Conservation (phyloP, 2,888 invertebrate genomes). For the Philereme vetulata region DNA sequence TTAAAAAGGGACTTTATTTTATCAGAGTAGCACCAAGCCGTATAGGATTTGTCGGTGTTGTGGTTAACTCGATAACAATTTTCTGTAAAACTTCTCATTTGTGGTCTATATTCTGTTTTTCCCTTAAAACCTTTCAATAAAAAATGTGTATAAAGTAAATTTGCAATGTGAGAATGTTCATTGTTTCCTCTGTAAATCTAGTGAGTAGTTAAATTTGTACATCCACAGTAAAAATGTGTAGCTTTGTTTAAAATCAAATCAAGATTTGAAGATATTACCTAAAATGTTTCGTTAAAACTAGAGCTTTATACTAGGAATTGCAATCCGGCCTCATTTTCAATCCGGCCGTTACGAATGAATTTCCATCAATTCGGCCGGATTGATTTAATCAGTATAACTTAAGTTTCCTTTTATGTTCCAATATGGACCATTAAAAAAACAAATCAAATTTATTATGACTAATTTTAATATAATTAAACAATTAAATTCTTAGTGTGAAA, state of each 20-base stretch:
- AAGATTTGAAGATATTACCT: neutral
- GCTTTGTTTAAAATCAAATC: neutral
- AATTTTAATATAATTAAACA: no score
- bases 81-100: slow-evolving; percentile 40
- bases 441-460: no score
- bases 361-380: no score
- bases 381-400: no score
- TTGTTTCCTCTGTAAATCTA: slow-evolving; percentile 10
- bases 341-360: no score
- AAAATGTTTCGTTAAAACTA: no score
- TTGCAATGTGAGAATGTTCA: slow-evolving; percentile 12
- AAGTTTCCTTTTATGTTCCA: no score
- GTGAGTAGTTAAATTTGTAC: slow-evolving; percentile 8
- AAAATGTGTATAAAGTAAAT: slow-evolving; percentile 27
- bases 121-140: slow-evolving; percentile 28
- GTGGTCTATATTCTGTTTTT: slow-evolving; percentile 38
- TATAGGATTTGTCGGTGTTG: slow-evolving; percentile 46
- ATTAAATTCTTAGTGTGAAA: no score
- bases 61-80: slow-evolving; percentile 66
- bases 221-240: slow-evolving; percentile 2
- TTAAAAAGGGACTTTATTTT: neutral
- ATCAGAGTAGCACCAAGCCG: slow-evolving; percentile 48
- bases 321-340: no score
- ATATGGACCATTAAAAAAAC: no score
- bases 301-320: no score